phyloP scores from a whole-genome alignment of 64 coral and sea anemone genomes.

The Montipora foliosa region DNA sequence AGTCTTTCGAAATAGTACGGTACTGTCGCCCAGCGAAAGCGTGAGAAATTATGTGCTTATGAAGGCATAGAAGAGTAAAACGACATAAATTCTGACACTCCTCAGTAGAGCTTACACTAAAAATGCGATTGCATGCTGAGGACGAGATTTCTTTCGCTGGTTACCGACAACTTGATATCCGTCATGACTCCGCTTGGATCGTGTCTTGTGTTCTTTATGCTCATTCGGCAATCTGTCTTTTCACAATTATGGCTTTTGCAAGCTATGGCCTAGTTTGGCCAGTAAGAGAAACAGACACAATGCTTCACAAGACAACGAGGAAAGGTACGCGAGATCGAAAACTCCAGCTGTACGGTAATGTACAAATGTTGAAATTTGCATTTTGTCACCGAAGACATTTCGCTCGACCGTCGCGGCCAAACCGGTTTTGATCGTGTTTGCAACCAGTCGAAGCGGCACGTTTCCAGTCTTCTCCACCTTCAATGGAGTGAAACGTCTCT shows the following conservation, averaged over 20 bases:
- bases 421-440: slow-evolving; percentile 50
- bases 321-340: neutral
- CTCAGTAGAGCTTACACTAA: neutral
- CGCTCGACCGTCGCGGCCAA: slow-evolving; percentile 51
- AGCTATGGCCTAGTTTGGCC: slow-evolving; percentile 41
- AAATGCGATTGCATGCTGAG: slow-evolving; percentile 25
- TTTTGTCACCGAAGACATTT: slow-evolving; percentile 5
- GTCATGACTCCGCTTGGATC: slow-evolving; percentile 47
- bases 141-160: slow-evolving; percentile 22
- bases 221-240: slow-evolving; percentile 38
- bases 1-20: neutral
- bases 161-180: slow-evolving; percentile 15
- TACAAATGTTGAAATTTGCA: slow-evolving; percentile 55
- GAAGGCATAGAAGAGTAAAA: slow-evolving; percentile 20
- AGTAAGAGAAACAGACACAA: slow-evolving; percentile 11
- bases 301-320: slow-evolving; percentile 27
- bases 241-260: slow-evolving; percentile 31
- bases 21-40: neutral
- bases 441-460: slow-evolving; percentile 51
- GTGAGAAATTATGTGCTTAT: neutral
- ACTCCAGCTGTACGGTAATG: slow-evolving; percentile 11
- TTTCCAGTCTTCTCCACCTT: slow-evolving; percentile 46
- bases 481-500: slow-evolving; percentile 48
- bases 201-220: slow-evolving; percentile 48
- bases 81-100: neutral